These are phyloP conservation scores for Mythimna lalbum DNA, from an alignment of 2,888 invertebrate species.

Conservation along the genomic window DNA sequence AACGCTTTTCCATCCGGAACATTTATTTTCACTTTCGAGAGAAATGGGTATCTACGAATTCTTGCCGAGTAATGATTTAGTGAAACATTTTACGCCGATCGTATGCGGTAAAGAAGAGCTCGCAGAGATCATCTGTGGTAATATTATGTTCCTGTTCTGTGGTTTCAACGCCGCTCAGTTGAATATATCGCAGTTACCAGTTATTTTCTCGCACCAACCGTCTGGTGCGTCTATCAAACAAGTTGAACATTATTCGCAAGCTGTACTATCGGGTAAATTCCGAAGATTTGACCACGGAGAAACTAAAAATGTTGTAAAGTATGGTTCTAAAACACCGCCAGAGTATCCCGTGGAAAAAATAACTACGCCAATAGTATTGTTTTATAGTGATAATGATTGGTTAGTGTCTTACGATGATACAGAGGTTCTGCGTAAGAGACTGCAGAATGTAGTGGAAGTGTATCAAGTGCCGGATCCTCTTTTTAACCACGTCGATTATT, in stretches of 20 bases:
- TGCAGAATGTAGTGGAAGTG: conserved; percentile 63
- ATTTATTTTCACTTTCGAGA: conserved; percentile 38
- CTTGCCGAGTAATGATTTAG: conserved; percentile 33
- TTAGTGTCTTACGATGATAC: conserved; percentile 46
- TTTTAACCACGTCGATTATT: conserved; percentile 70
- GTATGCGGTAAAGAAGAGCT: conserved; percentile 47
- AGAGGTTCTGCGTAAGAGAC: conserved; percentile 32
- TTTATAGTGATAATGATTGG: conserved; percentile 66
- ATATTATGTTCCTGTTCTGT: conserved; percentile 37
- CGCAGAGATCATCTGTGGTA: conserved; percentile 53
- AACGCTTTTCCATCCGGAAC: conserved; percentile 43
- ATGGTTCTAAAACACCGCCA: conserved; percentile 54
- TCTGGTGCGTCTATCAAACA: conserved; percentile 85
- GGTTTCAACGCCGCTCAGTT: conserved; percentile 55
- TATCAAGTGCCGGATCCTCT: conserved; percentile 58
- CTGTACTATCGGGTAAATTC: conserved; percentile 58
- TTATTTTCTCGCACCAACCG: conserved; percentile 57
- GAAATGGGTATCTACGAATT: conserved; percentile 50
- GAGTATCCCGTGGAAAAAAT: conserved; percentile 62
- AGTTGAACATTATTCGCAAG: conserved; percentile 71
- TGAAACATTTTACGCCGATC: conserved; percentile 24
- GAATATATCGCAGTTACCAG: conserved; percentile 56
- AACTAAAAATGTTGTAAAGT: conserved; percentile 36
- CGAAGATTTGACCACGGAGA: conserved; percentile 62
- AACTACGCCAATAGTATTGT: conserved; percentile 61